These are phyloP conservation scores for Sussaba pulchella DNA, from an alignment of 2,888 invertebrate genomes.

Conservation along the genomic window DNA sequence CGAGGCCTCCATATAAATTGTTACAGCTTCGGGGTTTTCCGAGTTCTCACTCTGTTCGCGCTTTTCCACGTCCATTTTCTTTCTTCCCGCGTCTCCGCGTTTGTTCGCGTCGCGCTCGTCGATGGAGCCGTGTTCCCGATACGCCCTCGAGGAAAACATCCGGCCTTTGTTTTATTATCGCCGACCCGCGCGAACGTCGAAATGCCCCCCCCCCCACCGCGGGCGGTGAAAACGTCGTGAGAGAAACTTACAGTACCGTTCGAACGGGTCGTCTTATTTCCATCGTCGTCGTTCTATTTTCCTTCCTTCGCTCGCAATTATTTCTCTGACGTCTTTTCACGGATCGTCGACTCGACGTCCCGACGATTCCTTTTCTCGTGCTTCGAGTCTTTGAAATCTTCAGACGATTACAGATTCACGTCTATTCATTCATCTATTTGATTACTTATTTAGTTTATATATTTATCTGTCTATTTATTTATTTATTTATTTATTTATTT, in stretches of 20 bases:
- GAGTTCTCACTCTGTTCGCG: constrained; percentile 32
- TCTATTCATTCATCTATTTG: no score
- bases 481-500: neutral
- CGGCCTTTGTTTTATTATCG: constrained; percentile 64
- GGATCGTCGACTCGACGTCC: constrained; percentile 3
- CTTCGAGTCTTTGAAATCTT: constrained; percentile 12
- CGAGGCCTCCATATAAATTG: constrained; percentile 57
- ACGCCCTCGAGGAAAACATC: constrained; percentile 64
- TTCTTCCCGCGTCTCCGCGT: constrained; percentile 14
- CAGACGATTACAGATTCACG: neutral
- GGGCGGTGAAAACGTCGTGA: constrained; percentile 5
- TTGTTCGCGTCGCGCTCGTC: constrained; percentile 26
- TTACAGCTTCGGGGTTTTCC: constrained; percentile 30
- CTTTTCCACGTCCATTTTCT: neutral
- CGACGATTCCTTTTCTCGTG: constrained; percentile 5
- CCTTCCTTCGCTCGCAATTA: neutral
- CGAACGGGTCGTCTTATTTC: constrained; percentile 12
- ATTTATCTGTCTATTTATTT: neutral
- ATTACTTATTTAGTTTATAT: neutral
- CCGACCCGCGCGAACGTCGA: constrained; percentile 27
- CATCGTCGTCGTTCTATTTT: constrained; percentile 15
- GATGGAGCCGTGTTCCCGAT: constrained; percentile 27
- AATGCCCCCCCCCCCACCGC: no score
- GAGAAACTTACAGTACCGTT: neutral
- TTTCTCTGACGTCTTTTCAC: neutral